These are phyloP conservation scores for Hylaeus volcanicus DNA, from an alignment of 1,140 invertebrate genomes.

Conservation along the genomic window DNA sequence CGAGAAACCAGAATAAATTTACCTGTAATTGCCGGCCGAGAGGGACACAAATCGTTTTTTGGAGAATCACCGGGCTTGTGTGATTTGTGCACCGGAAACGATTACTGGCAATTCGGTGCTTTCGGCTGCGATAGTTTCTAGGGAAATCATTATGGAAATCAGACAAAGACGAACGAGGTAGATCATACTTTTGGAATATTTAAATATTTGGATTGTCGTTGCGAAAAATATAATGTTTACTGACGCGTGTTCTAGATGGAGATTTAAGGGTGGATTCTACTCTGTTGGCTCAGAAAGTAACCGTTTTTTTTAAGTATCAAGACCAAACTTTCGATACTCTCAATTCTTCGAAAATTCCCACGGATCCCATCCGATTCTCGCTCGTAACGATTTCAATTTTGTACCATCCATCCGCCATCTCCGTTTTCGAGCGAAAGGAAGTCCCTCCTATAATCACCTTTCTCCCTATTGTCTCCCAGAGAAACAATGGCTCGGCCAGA, in stretches of 20 bases:
- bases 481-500: constrained; percentile 33
- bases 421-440: background rate
- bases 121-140: background rate
- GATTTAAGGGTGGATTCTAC: no score
- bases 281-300: no score
- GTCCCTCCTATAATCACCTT: background rate
- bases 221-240: no score
- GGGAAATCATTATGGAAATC: constrained; percentile 37
- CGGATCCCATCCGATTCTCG: no score
- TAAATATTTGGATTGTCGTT: no score
- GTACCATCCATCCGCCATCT: background rate
- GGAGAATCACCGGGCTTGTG: background rate
- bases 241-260: no score
- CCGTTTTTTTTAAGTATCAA: no score
- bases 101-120: background rate
- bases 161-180: background rate
- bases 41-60: constrained; percentile 1
- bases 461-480: background rate
- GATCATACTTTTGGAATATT: no score
- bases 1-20: constrained; percentile 36
- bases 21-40: constrained; percentile 1
- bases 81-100: background rate
- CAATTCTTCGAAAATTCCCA: no score
- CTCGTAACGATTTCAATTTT: background rate
- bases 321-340: background rate